These are phyloP conservation scores for Rhopalosiphum nymphaeae DNA, from an alignment of 2,888 invertebrate genomes.

Conservation along the genomic window DNA sequence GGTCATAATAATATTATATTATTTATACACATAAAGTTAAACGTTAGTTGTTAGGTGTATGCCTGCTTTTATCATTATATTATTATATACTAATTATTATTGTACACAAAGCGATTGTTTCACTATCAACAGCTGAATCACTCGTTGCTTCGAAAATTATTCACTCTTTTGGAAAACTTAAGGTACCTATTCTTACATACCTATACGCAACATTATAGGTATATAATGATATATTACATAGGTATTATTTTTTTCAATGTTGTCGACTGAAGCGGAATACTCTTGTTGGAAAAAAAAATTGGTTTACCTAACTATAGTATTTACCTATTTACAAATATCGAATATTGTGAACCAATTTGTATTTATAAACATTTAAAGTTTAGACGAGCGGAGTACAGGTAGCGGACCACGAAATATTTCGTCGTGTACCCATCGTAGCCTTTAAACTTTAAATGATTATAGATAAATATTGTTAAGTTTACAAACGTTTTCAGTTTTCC, in stretches of 20 bases:
- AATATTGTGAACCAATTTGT: not conserved
- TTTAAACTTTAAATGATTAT: conserved; percentile 7
- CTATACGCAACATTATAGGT: too few species aligned
- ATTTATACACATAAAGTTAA: not conserved
- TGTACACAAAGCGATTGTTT: not conserved
- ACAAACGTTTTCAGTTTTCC: not conserved
- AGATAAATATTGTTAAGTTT: not conserved
- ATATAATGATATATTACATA: not conserved
- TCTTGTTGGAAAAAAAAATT: not conserved
- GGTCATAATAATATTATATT: not conserved
- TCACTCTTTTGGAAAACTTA: not conserved
- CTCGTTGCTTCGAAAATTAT: not conserved
- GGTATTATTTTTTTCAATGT: not conserved
- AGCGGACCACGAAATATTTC: not conserved
- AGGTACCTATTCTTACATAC: not conserved
- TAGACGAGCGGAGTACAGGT: not conserved
- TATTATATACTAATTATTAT: not conserved
- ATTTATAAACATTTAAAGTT: not conserved
- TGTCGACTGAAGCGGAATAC: not conserved
- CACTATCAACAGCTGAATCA: not conserved
- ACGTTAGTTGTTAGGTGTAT: not conserved
- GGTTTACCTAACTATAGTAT: not conserved
- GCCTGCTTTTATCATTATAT: not conserved
- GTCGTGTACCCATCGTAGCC: not conserved
- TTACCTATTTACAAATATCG: not conserved